Evolutionary conservation across 2,888 invertebrate genomes (phyloP), one percentile per base, ranked within the genome.

Genomic region (Trachelus troglodyta): DNA sequence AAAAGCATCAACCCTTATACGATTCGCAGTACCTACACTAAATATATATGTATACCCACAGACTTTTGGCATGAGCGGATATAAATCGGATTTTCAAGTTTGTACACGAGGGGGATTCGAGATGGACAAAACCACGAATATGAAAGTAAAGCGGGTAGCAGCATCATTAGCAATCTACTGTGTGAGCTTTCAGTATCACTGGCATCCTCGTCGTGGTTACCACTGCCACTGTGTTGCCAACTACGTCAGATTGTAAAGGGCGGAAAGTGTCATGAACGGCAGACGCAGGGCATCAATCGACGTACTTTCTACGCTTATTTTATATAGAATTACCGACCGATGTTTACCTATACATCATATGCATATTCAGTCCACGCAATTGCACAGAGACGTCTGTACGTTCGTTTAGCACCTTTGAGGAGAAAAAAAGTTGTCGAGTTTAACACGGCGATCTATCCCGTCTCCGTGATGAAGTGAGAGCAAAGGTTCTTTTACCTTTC

Each of bases 221-320:
- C 35, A 6, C 6, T 35, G 12, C 23, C 74, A 15, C 74, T 35
- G 56, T 56, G 31, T 34, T 71, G 71, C 31, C 34, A 71, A 31
- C 71, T 12, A 71, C 71, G 71, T 71, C 6, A 15, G 2, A 11
- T 0, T 6, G 30, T 23, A 71, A 71, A 71, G 71, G 12, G 1
- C 6, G 30, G 1, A 34, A 23, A 30, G 11, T 11, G 23, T 71
- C 23, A 1, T 34, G 34, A 56, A 56, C 23, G 9, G 23, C 56
- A 56, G 23, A 23, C 56, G 56, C 56, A 9, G 75, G 75, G 76
- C 76, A 77, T 79, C 80, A 80, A 81, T 82, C 81, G 80, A 79
- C 79, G 78, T 80, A 82, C 80, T 81, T 82, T 80, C 78, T 73
- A 78, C 71, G 76, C 77, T 78, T 73, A 75, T 73, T 37, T 76